Percentiles rank a stretch among this genome's conserved stretches.
Conservation (phyloP, 2,888 invertebrate species). For the Geotrupes spiniger region DNA sequence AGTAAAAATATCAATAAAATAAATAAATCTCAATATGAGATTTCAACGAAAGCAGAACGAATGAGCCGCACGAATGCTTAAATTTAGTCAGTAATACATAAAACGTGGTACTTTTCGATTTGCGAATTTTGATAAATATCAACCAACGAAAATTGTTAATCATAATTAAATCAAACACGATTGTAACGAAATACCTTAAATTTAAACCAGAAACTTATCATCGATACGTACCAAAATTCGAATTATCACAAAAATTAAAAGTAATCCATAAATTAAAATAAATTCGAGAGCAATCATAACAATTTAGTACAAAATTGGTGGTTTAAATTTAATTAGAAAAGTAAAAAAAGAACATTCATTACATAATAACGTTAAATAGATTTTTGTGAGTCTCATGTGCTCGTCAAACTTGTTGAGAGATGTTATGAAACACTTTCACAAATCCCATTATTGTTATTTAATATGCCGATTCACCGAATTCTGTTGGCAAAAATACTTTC, state of each 20-base stretch:
- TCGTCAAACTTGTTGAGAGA: not conserved
- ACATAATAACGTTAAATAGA: no score
- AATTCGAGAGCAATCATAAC: slow-evolving; percentile 1
- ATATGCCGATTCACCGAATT: slow-evolving; percentile 47
- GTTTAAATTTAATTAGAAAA: no score
- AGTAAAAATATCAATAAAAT: slow-evolving; percentile 35
- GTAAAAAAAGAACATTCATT: no score
- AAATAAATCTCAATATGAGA: slow-evolving; percentile 43
- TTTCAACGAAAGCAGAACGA: slow-evolving; percentile 27
- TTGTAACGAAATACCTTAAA: not conserved
- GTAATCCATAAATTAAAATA: slow-evolving; percentile 10
- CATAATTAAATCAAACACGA: not conserved
- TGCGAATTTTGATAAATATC: slow-evolving; percentile 8
- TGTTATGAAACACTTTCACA: no score
- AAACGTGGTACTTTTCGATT: slow-evolving; percentile 12
- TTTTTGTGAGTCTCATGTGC: not conserved
- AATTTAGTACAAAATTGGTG: no score
- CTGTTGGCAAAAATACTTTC: slow-evolving; percentile 68
- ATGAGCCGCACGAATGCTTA: slow-evolving; percentile 23
- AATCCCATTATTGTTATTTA: slow-evolving; percentile 5
- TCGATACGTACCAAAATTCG: slow-evolving; percentile 10
- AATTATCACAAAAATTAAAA: slow-evolving; percentile 13
- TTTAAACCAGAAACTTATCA: not conserved
- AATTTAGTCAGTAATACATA: slow-evolving; percentile 21
- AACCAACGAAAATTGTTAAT: slow-evolving; percentile 2